Evolutionary conservation across 1,140 invertebrate genomes (phyloP), one percentile per base, ranked within the genome.

Genomic region (Oreohelix idahoensis): DNA sequence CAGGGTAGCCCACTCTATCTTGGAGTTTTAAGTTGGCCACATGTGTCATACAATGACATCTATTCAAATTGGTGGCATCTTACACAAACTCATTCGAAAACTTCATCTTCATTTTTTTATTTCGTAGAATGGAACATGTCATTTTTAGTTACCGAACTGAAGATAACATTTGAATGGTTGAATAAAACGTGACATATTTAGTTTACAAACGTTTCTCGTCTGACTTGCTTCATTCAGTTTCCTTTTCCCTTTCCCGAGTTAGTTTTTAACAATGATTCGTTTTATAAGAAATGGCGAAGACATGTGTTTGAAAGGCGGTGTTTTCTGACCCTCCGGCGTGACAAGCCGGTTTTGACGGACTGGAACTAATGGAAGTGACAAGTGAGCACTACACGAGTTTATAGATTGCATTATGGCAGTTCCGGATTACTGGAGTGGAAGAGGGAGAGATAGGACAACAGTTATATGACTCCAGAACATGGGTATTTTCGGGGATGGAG

Each of bases 41-140:
- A 66, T 66, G 63, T 66, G 63, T 66, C 63, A 66, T 15, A 35
- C 20, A 66, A 66, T 32, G 63, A 66, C 63, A 66, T 66, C 63
- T 66, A 32, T 66, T 66, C n/a, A 8, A 2, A 2, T 32, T 66
- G 63, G 63, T 66, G 63, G n/a, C 29, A 32, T 66, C 63, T 17
- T 66, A 32, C 29, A 66, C 63, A 66, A 66, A 66, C 63, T 66
- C 63, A 66, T 66, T 66, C 32, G n/a, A 32, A 66, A 66, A 32
- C 63, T 32, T 66, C 63, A 29, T 10, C 63, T 35, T 23, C 17
- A 32, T 0, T 32, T 32, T 29, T 66, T 66, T 32, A 8, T 32
- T 66, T 23, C n/a, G 10, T 32, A 23, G 5, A 29, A 32, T 11
- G 20, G 17, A 29, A 66, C 2, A 66, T 66, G 63, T 66, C 63